Base-by-base conservation (phyloP, 2,797 vertebrate genomes). In the Tragopan temminckii region DNA sequence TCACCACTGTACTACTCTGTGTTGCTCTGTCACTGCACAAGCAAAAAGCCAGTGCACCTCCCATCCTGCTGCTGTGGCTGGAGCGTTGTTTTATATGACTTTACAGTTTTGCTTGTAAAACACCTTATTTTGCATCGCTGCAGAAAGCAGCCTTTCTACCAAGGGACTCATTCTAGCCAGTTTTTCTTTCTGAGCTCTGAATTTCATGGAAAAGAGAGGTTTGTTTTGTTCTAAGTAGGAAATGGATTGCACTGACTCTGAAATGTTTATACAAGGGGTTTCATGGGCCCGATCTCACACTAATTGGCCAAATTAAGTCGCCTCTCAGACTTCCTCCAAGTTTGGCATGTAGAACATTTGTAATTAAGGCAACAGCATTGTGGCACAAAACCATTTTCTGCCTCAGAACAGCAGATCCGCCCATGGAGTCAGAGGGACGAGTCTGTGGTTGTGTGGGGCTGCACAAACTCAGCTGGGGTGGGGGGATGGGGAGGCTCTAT, bases 61-160 rank as follows among this genome's bases (percentile, higher is more conserved):
- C 33, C 25, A 0, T 35, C 72, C n/a, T 2, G 1, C 15, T 78
- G 11, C 25, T 72, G 43, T 46, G 42, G 31, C 24, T 66, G 70
- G 33, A 69, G 24, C 0, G 0, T 43, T 87, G 33, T 78, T 95
- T 89, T 86, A 62, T n/a, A n/a, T 7, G 20, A 88, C 27, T 88
- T 95, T 38, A 88, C 21, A 63, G 70, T 61, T 91, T 84, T 81
- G 3, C 85, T 94, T 13, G 7, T 94, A 89, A 94, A 95, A 91
- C 31, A 86, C 69, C 59, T 83, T 80, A 63, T 84, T 85, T 35
- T 35, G 80, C 70, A 61, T 48, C 67, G 55, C 63, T 89, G 88
- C 33, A 93, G 75, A 94, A 90, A 95, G 64, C 52, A 93, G 53
- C 12, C 23, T 55, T 77, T 62, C 68, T 87, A 68, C 61, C 80